Evolutionary conservation across 2,113 vertebrate species (phyloP).

Genomic region (Halcyon senegalensis): DNA sequence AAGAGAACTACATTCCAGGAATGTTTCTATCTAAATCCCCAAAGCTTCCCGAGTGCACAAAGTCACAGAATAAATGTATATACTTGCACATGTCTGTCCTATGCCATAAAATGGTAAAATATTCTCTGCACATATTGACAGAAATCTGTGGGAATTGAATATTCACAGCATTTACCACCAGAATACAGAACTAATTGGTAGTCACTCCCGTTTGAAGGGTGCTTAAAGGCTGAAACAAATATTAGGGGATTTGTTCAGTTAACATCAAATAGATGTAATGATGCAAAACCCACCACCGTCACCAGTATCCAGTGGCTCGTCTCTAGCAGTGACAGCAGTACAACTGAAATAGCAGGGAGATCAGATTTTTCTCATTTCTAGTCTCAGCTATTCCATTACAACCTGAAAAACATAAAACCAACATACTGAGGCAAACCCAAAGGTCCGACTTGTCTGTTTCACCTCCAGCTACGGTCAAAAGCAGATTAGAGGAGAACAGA

Average conservation of each 20-base stretch:
- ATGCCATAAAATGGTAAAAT: background rate
- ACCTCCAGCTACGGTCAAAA: background rate
- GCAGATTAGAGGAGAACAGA: background rate
- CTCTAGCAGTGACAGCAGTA: background rate
- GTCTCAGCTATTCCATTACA: background rate
- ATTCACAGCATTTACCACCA: background rate
- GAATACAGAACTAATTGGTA: background rate
- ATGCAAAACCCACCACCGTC: background rate
- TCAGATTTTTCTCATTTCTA: background rate
- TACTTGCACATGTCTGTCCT: background rate
- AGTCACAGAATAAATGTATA: background rate
- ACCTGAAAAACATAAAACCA: background rate
- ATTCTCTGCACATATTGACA: background rate
- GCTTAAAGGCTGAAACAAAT: background rate
- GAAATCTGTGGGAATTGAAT: background rate
- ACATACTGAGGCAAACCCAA: background rate
- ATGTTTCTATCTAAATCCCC: slow-evolving; percentile 24
- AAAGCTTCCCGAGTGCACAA: background rate
- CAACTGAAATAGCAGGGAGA: background rate
- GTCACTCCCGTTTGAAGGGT: background rate
- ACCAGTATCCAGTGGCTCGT: background rate
- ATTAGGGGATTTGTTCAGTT: background rate
- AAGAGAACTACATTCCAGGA: slow-evolving; percentile 25
- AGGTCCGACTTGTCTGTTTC: background rate
- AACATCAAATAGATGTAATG: background rate